phyloP scores from a whole-genome alignment of 2,888 invertebrate genomes.

The Ypsolopha scabrella region DNA sequence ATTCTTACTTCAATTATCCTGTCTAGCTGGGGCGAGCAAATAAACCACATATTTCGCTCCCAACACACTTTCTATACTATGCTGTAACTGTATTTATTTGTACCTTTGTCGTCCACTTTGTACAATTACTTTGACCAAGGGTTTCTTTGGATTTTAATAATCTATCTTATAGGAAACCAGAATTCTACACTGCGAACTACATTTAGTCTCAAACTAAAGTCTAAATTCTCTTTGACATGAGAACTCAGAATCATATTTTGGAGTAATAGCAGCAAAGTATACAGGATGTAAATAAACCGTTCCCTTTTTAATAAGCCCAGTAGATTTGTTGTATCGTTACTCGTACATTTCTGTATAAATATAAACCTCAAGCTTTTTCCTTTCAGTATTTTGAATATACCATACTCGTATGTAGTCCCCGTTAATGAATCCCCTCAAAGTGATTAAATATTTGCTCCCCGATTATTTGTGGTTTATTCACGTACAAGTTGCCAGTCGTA shows the following conservation, averaged over 20 bases:
- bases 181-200: no score
- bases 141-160: not conserved
- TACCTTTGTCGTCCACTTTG: conserved; percentile 7
- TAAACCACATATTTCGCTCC: conserved; percentile 49
- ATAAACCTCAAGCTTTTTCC: no score
- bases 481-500: conserved; percentile 25
- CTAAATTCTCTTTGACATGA: no score
- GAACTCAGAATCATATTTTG: no score
- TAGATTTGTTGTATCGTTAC: no score
- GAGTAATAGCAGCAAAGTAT: no score
- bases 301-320: no score
- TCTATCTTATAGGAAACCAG: no score
- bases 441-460: conserved; percentile 12
- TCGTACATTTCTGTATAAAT: no score
- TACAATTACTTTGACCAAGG: conserved; percentile 5
- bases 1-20: conserved; percentile 62
- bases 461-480: conserved; percentile 26
- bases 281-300: no score
- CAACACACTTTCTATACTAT: conserved; percentile 45
- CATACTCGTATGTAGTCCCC: not conserved
- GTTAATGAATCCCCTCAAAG: conserved; percentile 8
- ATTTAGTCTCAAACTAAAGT: no score
- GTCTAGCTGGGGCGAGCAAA: conserved; percentile 43
- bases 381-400: no score
- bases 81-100: not conserved